These are phyloP conservation scores for Operophtera brumata DNA, from an alignment of 2,888 invertebrate species.

Conservation along the genomic window DNA sequence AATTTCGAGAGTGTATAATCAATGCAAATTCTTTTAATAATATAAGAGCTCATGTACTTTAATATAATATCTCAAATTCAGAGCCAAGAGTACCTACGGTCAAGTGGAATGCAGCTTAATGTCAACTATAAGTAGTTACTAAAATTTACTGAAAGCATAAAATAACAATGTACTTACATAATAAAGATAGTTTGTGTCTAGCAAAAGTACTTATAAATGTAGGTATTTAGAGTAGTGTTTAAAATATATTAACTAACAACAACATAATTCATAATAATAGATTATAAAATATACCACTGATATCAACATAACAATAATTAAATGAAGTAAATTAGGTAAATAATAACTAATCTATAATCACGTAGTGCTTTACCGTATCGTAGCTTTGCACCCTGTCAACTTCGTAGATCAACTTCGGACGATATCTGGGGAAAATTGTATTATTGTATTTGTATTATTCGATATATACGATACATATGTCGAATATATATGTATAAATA, in stretches of 20 bases:
- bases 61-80: conserved; percentile 3
- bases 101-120: conserved; percentile 1
- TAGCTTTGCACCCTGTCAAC: conserved; percentile 56
- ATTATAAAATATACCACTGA: conserved; percentile 12
- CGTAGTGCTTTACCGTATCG: conserved; percentile 58
- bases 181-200: too few relatives aligned
- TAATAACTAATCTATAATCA: conserved; percentile 42
- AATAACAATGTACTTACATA: background rate
- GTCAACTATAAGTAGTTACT: background rate
- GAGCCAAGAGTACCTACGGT: background rate
- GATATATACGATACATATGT: too few relatives aligned
- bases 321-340: conserved; percentile 27
- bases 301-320: conserved; percentile 35
- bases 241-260: conserved; percentile 9
- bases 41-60: conserved; percentile 1
- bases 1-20: conserved; percentile 6
- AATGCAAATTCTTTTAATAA: conserved; percentile 5
- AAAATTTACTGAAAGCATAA: conserved; percentile 1
- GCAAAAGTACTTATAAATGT: background rate
- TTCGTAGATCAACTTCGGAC: conserved; percentile 18
- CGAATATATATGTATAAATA: too few relatives aligned
- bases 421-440: too few relatives aligned
- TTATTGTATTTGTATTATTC: too few relatives aligned
- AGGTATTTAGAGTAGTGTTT: conserved; percentile 12
- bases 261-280: background rate